A percentile compares a stretch with the other conserved stretches of the same genome.
Conservation (phyloP, 1,140 invertebrate genomes). For the Philotrypesis tridentata region DNA sequence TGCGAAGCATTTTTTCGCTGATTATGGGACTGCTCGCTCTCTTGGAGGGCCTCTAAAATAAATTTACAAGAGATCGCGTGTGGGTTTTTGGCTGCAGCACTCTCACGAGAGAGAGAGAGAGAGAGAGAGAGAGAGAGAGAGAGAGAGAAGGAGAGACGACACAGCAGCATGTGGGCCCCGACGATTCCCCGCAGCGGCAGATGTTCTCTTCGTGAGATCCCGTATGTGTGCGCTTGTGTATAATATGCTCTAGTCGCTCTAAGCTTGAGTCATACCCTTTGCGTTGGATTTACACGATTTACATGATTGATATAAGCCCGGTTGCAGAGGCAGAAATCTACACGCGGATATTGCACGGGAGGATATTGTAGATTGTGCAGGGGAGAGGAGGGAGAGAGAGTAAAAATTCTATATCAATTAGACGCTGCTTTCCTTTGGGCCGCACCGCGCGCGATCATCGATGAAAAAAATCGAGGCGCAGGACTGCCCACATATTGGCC, state of each 20-base stretch:
- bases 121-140: constrained; percentile 23
- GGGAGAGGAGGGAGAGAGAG: constrained; percentile 26
- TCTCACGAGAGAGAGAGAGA: constrained; percentile 33
- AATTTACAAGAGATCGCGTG: constrained; percentile 42
- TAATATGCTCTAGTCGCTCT: constrained; percentile 17
- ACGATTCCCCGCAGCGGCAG: constrained; percentile 67
- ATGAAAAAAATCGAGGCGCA: neutral
- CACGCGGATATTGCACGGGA: neutral
- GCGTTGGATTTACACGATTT: neutral
- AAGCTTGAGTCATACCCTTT: neutral
- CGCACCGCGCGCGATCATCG: neutral
- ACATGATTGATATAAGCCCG: neutral
- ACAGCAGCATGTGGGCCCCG: constrained; percentile 63
- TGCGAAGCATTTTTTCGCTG: constrained; percentile 48
- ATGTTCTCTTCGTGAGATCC: constrained; percentile 52
- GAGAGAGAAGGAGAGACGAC: neutral
- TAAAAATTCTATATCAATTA: constrained; percentile 50
- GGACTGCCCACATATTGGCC: constrained; percentile 24
- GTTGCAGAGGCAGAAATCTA: too few species aligned
- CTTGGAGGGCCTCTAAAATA: constrained; percentile 38
- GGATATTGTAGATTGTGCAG: constrained; percentile 25
- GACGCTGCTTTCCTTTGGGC: constrained; percentile 38
- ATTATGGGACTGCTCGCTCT: constrained; percentile 43
- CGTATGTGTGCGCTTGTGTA: neutral
- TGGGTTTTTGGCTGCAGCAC: constrained; percentile 30